Conservation (phyloP, 2,797 vertebrate species). For the Pygocentrus nattereri region DNA sequence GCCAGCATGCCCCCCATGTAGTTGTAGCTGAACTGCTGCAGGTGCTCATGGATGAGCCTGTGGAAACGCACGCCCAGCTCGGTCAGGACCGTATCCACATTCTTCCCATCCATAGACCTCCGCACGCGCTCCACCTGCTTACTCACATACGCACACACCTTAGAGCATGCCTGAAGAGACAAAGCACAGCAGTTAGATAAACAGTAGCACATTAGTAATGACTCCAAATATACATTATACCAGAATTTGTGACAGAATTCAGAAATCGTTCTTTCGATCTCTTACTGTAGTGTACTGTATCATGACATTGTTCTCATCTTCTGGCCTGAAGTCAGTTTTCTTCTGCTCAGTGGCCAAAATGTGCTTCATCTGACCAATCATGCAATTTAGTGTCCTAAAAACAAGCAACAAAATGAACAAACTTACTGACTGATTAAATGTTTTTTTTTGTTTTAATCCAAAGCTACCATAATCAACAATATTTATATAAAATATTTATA, state of each 20-base stretch:
- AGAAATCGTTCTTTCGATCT: conserved; percentile 61
- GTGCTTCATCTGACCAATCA: conserved; percentile 98
- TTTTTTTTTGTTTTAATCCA: too few relatives aligned
- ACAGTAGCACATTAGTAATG: background rate
- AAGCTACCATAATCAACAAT: too few relatives aligned
- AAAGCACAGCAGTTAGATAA: background rate
- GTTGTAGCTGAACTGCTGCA: conserved; percentile 98
- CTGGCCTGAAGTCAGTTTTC: conserved; percentile 98
- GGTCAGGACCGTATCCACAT: conserved; percentile 96
- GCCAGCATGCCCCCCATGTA: conserved; percentile 99
- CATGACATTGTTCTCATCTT: conserved; percentile 98
- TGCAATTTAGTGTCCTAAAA: conserved; percentile 97
- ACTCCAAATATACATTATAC: too few relatives aligned
- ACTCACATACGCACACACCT: conserved; percentile 94
- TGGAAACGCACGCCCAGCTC: conserved; percentile 97
- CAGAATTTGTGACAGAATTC: background rate
- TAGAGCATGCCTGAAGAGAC: conserved; percentile 90
- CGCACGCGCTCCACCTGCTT: conserved; percentile 96
- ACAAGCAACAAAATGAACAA: background rate
- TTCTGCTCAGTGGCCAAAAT: conserved; percentile 95
- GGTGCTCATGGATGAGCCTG: conserved; percentile 95
- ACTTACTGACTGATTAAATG: background rate
- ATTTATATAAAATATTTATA: too few relatives aligned
- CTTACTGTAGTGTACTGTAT: conserved; percentile 97
- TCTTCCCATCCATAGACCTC: conserved; percentile 98